phyloP scores from a whole-genome alignment of 1,140 invertebrate genomes.

The Drosophila mauritiana region DNA sequence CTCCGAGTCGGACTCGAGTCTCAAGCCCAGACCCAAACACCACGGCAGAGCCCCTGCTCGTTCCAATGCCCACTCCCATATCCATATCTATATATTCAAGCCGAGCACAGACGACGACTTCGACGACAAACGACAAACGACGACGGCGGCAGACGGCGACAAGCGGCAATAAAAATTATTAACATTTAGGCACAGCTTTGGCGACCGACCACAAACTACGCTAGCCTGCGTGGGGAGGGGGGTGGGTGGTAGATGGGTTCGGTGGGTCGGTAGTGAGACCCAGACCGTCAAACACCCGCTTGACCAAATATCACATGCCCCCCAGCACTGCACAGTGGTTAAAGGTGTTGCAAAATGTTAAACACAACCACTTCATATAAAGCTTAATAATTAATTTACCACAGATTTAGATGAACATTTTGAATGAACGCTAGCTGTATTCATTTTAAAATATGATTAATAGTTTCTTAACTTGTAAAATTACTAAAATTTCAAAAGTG shows the following conservation, averaged over 20 bases:
- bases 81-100: slow-evolving; percentile 33
- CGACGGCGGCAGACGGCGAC: slow-evolving; percentile 49
- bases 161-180: slow-evolving; percentile 79
- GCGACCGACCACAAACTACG: slow-evolving; percentile 42
- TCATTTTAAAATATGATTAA: neutral
- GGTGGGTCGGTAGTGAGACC: slow-evolving; percentile 14
- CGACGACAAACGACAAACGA: slow-evolving; percentile 30
- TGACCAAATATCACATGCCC: slow-evolving; percentile 48
- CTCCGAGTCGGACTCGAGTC: slow-evolving; percentile 36
- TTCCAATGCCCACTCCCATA: slow-evolving; percentile 26
- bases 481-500: no score
- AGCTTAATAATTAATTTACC: no score
- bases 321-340: slow-evolving; percentile 51
- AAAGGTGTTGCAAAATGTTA: neutral
- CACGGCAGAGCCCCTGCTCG: slow-evolving; percentile 8
- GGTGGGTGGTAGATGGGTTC: neutral
- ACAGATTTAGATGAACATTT: neutral
- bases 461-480: neutral
- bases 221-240: neutral
- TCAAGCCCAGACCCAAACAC: slow-evolving; percentile 21
- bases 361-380: no score
- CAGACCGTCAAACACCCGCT: slow-evolving; percentile 63
- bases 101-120: slow-evolving; percentile 34
- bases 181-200: slow-evolving; percentile 77
- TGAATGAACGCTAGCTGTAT: neutral